A percentile compares a stretch with the other conserved stretches of the same genome.
Conservation (phyloP, 2,797 vertebrate genomes). For the Ibycter americanus region DNA sequence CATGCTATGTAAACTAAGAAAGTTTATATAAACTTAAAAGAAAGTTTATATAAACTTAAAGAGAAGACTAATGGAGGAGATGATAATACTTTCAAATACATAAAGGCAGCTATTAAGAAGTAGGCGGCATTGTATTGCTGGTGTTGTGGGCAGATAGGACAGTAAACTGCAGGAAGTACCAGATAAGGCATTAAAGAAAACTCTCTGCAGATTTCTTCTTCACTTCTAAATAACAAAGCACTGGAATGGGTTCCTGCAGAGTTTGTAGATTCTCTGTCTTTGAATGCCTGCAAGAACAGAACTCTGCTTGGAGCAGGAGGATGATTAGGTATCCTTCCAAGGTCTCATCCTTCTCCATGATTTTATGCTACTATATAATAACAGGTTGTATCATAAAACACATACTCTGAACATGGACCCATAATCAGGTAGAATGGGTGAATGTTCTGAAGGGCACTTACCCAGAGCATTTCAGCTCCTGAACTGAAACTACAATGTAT, state of each 20-base stretch:
- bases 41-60: too few relatives aligned
- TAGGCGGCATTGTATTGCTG: neutral
- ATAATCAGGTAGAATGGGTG: neutral
- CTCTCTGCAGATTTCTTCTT: neutral
- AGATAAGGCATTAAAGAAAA: neutral
- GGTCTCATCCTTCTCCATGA: neutral
- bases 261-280: neutral
- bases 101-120: neutral
- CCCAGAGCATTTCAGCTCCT: neutral
- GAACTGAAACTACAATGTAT: neutral
- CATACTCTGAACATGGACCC: neutral
- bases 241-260: neutral
- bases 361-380: neutral
- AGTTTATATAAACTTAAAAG: too few relatives aligned
- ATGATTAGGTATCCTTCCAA: neutral
- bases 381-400: neutral
- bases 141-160: neutral
- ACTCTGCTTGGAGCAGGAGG: neutral
- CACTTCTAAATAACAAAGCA: neutral
- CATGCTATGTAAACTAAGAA: neutral
- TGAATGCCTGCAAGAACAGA: neutral
- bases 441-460: neutral
- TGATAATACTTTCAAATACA: neutral
- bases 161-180: neutral
- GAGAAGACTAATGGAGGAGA: neutral